Conservation (phyloP, 2,113 vertebrate species). For the Herpetotheres cachinnans region DNA sequence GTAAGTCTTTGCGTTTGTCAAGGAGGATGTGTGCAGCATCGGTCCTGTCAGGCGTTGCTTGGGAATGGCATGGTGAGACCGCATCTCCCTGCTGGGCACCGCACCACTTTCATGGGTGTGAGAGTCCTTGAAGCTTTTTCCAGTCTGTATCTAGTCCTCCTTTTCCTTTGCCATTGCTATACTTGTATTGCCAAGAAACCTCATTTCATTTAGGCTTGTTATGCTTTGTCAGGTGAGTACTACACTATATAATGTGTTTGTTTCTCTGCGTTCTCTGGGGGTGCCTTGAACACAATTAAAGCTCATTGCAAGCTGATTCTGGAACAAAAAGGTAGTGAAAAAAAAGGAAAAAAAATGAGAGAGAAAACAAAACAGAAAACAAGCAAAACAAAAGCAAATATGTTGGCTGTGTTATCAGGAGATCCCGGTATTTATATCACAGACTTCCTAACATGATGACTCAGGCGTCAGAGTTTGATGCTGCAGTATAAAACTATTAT, state of each 20-base stretch:
- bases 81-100: background rate
- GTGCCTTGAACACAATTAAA: constrained; percentile 81
- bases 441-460: constrained; percentile 66
- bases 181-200: constrained; percentile 60
- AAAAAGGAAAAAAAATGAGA: background rate
- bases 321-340: constrained; percentile 74
- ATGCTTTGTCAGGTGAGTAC: constrained; percentile 69
- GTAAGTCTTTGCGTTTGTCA: background rate
- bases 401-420: constrained; percentile 49
- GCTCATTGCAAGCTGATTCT: constrained; percentile 79
- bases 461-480: constrained; percentile 79
- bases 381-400: constrained; percentile 46
- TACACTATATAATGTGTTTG: constrained; percentile 69
- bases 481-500: constrained; percentile 74
- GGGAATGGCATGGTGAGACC: background rate
- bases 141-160: constrained; percentile 59
- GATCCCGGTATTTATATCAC: constrained; percentile 65
- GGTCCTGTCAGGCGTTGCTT: background rate
- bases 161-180: constrained; percentile 40
- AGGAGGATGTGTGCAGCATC: background rate
- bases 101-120: background rate
- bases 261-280: constrained; percentile 84
- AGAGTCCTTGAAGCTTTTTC: background rate
- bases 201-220: constrained; percentile 67
- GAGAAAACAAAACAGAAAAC: constrained; percentile 9